These are phyloP conservation scores for Chaetura pelagica DNA, from an alignment of 2,113 vertebrate genomes.

Conservation along the genomic window DNA sequence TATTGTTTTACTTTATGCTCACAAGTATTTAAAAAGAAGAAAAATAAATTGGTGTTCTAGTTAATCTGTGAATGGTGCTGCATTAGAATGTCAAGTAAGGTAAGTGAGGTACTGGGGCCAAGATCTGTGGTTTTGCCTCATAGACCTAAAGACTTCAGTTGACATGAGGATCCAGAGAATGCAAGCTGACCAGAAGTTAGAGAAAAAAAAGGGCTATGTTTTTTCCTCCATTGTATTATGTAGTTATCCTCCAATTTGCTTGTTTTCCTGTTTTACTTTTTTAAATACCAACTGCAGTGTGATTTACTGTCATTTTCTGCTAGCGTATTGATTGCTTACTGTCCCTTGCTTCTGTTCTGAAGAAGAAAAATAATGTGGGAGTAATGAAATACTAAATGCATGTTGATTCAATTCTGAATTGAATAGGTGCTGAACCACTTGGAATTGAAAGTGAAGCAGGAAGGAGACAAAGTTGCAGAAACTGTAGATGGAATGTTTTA, in stretches of 20 bases:
- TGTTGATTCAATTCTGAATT: background rate
- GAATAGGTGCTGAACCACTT: conserved; percentile 68
- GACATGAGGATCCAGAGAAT: background rate
- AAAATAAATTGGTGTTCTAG: background rate
- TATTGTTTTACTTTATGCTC: background rate
- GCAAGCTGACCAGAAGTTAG: background rate
- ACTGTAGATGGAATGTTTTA: conserved; percentile 59
- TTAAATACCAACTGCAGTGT: background rate
- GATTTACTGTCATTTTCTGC: background rate
- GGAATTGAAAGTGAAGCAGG: conserved; percentile 56
- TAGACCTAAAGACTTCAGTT: background rate
- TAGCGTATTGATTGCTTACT: background rate
- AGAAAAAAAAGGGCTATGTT: background rate
- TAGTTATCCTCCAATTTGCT: background rate
- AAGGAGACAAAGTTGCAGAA: conserved; percentile 47
- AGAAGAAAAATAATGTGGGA: background rate
- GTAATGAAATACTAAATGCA: background rate
- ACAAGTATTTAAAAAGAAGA: background rate
- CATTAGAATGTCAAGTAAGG: background rate
- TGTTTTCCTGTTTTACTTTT: background rate
- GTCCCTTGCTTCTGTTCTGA: background rate
- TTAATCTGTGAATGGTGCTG: background rate
- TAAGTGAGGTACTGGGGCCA: background rate
- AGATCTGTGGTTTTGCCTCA: background rate
- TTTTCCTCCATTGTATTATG: background rate